Evolutionary conservation across 1,140 invertebrate species (phyloP), one percentile per base, ranked within the genome.

Genomic region (Drosophila sp.): DNA sequence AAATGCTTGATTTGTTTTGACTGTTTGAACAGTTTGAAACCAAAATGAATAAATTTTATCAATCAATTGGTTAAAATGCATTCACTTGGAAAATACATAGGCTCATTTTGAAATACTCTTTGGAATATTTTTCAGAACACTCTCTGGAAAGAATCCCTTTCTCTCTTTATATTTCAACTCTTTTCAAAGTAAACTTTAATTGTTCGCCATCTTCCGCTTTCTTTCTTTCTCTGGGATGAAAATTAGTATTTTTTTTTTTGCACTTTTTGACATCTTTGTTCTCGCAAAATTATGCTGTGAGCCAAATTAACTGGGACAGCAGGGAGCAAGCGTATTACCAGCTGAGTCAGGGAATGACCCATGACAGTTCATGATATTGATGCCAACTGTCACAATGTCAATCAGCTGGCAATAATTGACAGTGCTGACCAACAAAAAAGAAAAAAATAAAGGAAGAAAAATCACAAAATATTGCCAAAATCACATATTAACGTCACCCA

Each of bases 341-440:
- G 30, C 56, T 35, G 30, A 62, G 60, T 62, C 47, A 33, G 27
- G 54, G 62, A 60, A 56, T 66, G 65, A 55, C 54, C 70, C 69
- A 25, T 64, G 64, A 55, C 63, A 75, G 61, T 62, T 75, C 60
- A 55, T 70, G 71, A 75, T 82, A 82, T 82, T 82, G 79, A 82
- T 82, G 82, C 61, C 64, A 82, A 33, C 74, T 77, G 74, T 74
- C 66, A 50, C 44, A 65, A 11, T 58, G 40, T 58, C 60, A 70
- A 41, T 74, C 60, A 63, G 56, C 47, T 66, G 54, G 35, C 60
- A 66, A 69, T 54, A 55, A 35, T 69, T 63, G 73, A 69, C 66
- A 70, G 25, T 76, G 67, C 60, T 27, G 63, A 29, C 25, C 17
- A 63, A 41, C 30, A 38, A 25, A 25, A 44, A 8, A 44, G 11